phyloP scores from a whole-genome alignment of 2,113 vertebrate species.

The Pungitius pungitius region DNA sequence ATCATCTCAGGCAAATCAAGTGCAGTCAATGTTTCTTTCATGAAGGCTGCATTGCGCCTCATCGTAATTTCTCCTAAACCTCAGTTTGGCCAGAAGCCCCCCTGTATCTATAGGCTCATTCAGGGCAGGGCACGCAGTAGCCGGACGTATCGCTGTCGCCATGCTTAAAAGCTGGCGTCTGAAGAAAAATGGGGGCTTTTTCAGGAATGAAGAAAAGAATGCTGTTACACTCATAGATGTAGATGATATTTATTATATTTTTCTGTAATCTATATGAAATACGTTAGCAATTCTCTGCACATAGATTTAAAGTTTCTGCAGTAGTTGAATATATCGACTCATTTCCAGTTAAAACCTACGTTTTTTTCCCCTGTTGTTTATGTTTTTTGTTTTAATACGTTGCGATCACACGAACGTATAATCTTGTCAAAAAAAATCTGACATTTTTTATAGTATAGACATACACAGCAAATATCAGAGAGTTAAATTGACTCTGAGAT shows the following conservation, averaged over 20 bases:
- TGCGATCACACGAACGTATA: background rate
- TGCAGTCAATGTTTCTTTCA: slow-evolving; percentile 71
- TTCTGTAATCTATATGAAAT: background rate
- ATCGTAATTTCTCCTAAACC: slow-evolving; percentile 56
- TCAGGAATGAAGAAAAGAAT: slow-evolving; percentile 21
- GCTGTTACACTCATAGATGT: slow-evolving; percentile 8
- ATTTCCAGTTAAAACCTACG: background rate
- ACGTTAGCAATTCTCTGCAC: background rate
- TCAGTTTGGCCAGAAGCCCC: slow-evolving; percentile 48
- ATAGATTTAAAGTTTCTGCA: background rate
- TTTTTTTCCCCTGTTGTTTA: background rate
- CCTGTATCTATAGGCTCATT: slow-evolving; percentile 69
- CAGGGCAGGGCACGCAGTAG: slow-evolving; percentile 38
- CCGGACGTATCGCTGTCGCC: slow-evolving; percentile 42
- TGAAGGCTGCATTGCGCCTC: slow-evolving; percentile 49
- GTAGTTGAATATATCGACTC: background rate
- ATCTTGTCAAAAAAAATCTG: background rate
- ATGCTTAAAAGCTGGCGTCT: slow-evolving; percentile 23
- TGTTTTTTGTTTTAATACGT: background rate
- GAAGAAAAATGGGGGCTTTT: slow-evolving; percentile 20
- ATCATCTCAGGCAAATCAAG: slow-evolving; percentile 64
- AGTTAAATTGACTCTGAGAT: no score
- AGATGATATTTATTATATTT: background rate
- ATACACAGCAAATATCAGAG: slow-evolving; percentile 67
- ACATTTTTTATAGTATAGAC: background rate